These are phyloP conservation scores for Pempheris klunzingeri DNA, from an alignment of 2,797 vertebrate genomes.

Conservation along the genomic window DNA sequence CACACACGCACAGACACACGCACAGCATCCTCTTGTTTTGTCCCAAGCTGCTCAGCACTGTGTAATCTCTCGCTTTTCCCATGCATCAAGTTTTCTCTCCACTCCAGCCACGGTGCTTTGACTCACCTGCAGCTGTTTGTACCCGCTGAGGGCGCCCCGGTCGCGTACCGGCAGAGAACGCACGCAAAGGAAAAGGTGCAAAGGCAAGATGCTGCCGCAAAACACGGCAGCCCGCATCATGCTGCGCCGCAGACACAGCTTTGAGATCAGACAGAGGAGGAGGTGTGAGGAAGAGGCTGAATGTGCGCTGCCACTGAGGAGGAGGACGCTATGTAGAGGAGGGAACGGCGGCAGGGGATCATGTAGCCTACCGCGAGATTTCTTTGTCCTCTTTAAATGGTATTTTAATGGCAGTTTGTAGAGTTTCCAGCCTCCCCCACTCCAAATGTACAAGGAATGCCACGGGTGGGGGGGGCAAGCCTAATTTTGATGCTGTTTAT, in stretches of 20 bases:
- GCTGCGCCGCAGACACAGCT: neutral
- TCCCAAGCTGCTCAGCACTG: neutral
- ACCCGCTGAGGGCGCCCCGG: conserved; percentile 2
- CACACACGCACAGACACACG: too few relatives aligned
- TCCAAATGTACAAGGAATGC: neutral
- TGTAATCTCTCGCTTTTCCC: neutral
- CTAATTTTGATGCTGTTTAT: too few relatives aligned
- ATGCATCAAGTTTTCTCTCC: neutral
- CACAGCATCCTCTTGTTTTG: neutral
- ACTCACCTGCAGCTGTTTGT: conserved; percentile 62
- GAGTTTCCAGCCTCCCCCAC: conserved; percentile 42
- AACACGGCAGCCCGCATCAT: conserved; percentile 48
- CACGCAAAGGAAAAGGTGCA: conserved; percentile 54
- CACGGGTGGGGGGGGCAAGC: too few relatives aligned
- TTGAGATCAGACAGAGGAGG: neutral
- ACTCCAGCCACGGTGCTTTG: too few relatives aligned
- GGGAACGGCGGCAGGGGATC: neutral
- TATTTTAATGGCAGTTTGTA: conserved; percentile 37
- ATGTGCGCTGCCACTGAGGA: neutral
- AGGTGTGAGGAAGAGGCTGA: neutral
- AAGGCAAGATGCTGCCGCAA: conserved; percentile 49
- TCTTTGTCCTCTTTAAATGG: conserved; percentile 46
- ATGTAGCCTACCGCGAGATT: neutral
- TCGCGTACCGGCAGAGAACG: conserved; percentile 41
- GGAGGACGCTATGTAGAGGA: neutral